Percentiles rank a stretch among this genome's conserved stretches.
Evolutionary conservation across 2,797 vertebrate genomes (phyloP).

Genomic region (Notoglanidium macrostoma): DNA sequence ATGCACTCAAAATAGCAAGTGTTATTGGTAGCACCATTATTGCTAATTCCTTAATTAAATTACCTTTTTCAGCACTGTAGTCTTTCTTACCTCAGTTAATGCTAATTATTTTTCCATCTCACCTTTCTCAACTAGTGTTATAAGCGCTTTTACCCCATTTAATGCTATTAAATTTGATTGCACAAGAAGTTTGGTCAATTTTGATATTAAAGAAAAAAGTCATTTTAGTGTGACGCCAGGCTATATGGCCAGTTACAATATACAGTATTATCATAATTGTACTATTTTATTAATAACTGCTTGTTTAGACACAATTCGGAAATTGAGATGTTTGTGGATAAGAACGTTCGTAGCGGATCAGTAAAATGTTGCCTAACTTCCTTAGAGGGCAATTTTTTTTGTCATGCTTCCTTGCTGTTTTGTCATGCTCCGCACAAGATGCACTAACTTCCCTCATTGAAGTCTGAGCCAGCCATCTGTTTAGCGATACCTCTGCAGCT

Average conservation of each 20-base stretch:
- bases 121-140: not conserved
- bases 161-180: not conserved
- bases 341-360: not conserved
- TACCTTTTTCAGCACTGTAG: not conserved
- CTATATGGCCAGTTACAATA: not conserved
- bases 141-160: not conserved
- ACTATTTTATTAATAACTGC: not conserved
- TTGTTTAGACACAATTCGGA: slow-evolving; percentile 6
- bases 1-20: too few species aligned
- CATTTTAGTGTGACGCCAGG: not conserved
- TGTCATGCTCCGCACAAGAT: slow-evolving; percentile 34
- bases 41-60: not conserved
- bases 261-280: not conserved
- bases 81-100: not conserved
- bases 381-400: not conserved
- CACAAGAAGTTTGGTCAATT: not conserved
- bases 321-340: not conserved
- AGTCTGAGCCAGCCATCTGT: slow-evolving; percentile 52
- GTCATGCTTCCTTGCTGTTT: slow-evolving; percentile 21
- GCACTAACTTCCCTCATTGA: slow-evolving; percentile 35
- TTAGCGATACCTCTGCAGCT: slow-evolving; percentile 46
- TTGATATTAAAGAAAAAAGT: not conserved
- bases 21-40: too few species aligned
- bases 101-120: not conserved
- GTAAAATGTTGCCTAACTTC: not conserved